phyloP scores from a whole-genome alignment of 1,140 invertebrate species.

The Drosophila tropicalis region DNA sequence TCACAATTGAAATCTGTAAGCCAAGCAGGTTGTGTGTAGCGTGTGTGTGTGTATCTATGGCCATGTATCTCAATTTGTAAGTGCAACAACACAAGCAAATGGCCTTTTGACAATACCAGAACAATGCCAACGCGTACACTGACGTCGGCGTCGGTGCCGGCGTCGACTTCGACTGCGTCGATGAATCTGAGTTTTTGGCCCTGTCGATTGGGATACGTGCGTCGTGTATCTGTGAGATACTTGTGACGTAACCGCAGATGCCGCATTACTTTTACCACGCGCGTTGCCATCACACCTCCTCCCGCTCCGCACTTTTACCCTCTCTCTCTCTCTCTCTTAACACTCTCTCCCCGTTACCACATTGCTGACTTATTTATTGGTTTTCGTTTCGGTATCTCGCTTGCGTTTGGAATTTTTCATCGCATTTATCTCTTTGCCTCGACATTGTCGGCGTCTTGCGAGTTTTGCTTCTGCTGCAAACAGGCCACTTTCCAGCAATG shows the following conservation, averaged over 20 bases:
- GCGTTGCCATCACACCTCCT: constrained; percentile 11
- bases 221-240: constrained; percentile 45
- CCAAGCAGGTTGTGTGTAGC: constrained; percentile 21
- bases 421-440: constrained; percentile 18
- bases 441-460: background rate
- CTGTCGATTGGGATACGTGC: constrained; percentile 36
- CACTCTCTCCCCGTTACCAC: constrained; percentile 10
- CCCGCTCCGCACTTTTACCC: background rate
- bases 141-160: background rate
- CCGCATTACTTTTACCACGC: constrained; percentile 50
- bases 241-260: constrained; percentile 51
- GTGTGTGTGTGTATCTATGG: constrained; percentile 8
- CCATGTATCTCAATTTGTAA: constrained; percentile 37
- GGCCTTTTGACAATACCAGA: constrained; percentile 14
- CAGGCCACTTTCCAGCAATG: constrained; percentile 41
- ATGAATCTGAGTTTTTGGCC: constrained; percentile 1
- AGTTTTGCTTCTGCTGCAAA: constrained; percentile 28
- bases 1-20: constrained; percentile 34
- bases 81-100: constrained; percentile 10
- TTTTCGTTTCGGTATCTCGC: constrained; percentile 43
- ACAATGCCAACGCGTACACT: constrained; percentile 2
- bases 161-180: no score
- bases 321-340: background rate
- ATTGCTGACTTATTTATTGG: constrained; percentile 52
- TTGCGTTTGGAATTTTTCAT: constrained; percentile 43